Conservation (phyloP, 2,888 invertebrate species). For the Mechanitis messenoides region DNA sequence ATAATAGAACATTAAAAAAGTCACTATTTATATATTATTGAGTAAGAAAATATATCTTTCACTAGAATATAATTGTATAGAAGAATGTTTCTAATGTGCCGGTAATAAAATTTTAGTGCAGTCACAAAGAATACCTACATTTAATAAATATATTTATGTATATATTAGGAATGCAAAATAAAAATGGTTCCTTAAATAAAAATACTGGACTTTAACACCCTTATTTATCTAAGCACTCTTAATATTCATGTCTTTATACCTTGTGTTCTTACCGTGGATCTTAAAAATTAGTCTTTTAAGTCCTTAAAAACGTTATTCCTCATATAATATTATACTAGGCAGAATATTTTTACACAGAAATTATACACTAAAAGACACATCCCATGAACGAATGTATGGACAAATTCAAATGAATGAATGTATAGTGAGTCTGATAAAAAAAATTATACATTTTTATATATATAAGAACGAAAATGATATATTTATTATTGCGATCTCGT, state of each 20-base stretch:
- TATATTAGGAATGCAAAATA: conserved; percentile 14
- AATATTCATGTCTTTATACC: conserved; percentile 23
- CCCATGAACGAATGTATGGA: too few relatives aligned
- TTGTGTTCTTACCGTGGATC: conserved; percentile 9
- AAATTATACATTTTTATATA: too few relatives aligned
- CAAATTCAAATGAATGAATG: too few relatives aligned
- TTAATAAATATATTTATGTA: background rate
- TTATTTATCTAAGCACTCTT: conserved; percentile 11
- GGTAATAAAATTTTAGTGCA: background rate
- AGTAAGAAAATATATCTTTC: background rate
- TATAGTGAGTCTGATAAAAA: too few relatives aligned
- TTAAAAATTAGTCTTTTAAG: background rate
- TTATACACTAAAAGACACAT: too few relatives aligned
- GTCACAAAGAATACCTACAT: too few relatives aligned
- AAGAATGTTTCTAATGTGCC: background rate
- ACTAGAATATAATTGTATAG: background rate
- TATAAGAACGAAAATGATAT: too few relatives aligned
- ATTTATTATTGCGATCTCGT: too few relatives aligned
- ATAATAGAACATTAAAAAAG: background rate
- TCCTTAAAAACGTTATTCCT: too few relatives aligned
- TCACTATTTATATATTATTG: too few relatives aligned
- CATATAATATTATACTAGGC: too few relatives aligned
- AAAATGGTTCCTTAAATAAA: conserved; percentile 11
- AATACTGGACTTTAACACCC: conserved; percentile 25
- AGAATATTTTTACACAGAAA: too few relatives aligned